These are phyloP conservation scores for Achroia grisella DNA, from an alignment of 1,140 invertebrate genomes.

Conservation along the genomic window DNA sequence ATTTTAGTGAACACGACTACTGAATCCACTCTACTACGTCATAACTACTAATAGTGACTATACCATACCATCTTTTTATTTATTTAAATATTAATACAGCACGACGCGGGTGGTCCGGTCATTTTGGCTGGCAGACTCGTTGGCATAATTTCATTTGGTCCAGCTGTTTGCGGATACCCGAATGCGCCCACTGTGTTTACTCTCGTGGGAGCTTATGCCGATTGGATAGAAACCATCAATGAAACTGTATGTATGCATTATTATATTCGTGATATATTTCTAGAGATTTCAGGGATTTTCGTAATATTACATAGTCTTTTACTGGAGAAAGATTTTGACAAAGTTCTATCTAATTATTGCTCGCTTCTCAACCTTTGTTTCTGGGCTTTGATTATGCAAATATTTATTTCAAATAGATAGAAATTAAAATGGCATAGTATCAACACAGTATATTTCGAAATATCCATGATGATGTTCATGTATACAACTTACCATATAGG, in stretches of 20 bases:
- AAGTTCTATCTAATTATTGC: conserved; percentile 4
- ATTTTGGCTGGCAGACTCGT: conserved; percentile 43
- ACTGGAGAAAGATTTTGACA: conserved; percentile 4
- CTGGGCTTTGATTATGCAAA: too few relatives aligned
- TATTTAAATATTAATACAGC: conserved; percentile 31
- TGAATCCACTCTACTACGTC: too few relatives aligned
- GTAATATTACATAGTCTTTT: neutral
- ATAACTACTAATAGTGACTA: too few relatives aligned
- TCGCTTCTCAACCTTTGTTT: neutral
- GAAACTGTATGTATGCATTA: conserved; percentile 52
- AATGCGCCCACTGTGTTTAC: conserved; percentile 59
- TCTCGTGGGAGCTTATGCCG: conserved; percentile 40
- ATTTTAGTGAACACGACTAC: too few relatives aligned
- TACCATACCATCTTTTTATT: too few relatives aligned
- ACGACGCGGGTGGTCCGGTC: conserved; percentile 50
- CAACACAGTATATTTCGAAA: too few relatives aligned
- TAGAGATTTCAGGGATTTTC: neutral
- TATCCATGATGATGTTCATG: too few relatives aligned
- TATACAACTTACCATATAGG: too few relatives aligned
- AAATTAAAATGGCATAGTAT: too few relatives aligned
- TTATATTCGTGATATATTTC: conserved; percentile 3
- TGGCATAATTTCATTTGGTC: conserved; percentile 57
- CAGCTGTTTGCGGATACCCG: conserved; percentile 42
- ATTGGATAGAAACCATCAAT: conserved; percentile 57
- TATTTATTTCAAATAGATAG: too few relatives aligned